Base-by-base conservation (phyloP, 2,797 vertebrate species). In the Cryptoblepharus egeriae region DNA sequence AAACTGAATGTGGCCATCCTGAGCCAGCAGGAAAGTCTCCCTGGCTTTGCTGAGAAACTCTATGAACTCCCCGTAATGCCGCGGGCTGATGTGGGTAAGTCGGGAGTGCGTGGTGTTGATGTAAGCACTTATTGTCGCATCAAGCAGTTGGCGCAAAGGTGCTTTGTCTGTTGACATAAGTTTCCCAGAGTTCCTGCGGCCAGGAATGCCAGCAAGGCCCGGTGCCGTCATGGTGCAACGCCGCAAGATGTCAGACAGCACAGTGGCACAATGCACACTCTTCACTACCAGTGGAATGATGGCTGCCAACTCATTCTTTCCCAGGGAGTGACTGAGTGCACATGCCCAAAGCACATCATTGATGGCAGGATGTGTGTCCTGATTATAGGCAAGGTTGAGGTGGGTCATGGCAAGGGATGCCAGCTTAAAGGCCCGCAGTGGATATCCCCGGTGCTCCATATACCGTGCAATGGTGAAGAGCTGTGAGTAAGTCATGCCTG, bases 61-160 rank as follows among this genome's bases (percentile, higher is more conserved):
- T 1, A 99, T 99, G 93, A 99, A 99, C 94, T 99, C 98, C 76
- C 98, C 98, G 0, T 99, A 99, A 96, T 99, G 98, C 90, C 98
- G 97, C 0, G 98, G 98, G 92, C 98, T 99, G 95, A 99, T 99
- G 96, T 99, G 98, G 11, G 98, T 99, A 92, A 99, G 97, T 80
- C 98, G 97, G 71, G 98, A 99, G 96, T 99, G 98, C 71, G 98
- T 99, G 93, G 98, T 99, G 95, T 99, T 99, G 95, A 99, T 99
- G 92, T 99, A 99, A 55, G 98, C 98, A 63, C 97, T 98, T 92
- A 99, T 98, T 5, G 98, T 99, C 42, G 98, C 98, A 2, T 99
- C 98, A 90, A 99, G 95, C 88, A 99, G 96, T 95, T 99, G 98
- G 80, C 98, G 96, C 92, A 99, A 92, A 0, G 98, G 98, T n/a